Evolutionary conservation across 2,113 vertebrate species (phyloP), one percentile per base, ranked within the genome.

Genomic region (Irena cyanogastra): DNA sequence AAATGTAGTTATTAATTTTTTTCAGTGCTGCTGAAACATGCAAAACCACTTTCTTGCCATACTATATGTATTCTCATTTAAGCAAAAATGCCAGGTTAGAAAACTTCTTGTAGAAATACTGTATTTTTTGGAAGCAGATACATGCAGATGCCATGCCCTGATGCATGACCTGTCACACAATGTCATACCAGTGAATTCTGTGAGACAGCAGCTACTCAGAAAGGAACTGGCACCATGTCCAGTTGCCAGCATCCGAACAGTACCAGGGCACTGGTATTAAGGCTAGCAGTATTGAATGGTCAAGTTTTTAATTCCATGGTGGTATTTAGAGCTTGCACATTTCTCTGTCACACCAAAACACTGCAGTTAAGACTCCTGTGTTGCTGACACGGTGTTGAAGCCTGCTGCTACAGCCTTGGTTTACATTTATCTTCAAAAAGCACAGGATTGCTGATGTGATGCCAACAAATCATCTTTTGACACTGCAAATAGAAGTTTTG

Each of bases 381-480:
- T n/a, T 52, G 68, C 10, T 71, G 90, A 70, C 42, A 68, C 22
- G 56, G 22, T 94, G 66, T 22, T 89, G 87, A 92, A 70, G 56
- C 27, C 42, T 66, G 39, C 53, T 78, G 68, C 71, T 49, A 37
- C 31, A 39, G 37, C 11, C 60, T 74, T 80, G 71, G 59, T 35
- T 93, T 88, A 60, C 52, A 60, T 64, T 64, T 63, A 24, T 78
- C 88, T 93, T 95, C 56, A 88, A 65, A 88, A 65, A 84, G 60
- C 16, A 44, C 19, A 50, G 16, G 14, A 17, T 15, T 78, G 56
- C 71, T 88, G 63, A 74, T 42, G 18, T 74, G 47, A 52, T 87
- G 63, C 28, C 85, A 93, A 76, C 90, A 94, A 95, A 93, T 94
- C 79, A 90, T 44, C 54, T 94, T 92, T 56, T 90, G 87, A 81